These are phyloP conservation scores for Tetrao urogallus DNA, from an alignment of 2,113 vertebrate genomes.

Conservation along the genomic window DNA sequence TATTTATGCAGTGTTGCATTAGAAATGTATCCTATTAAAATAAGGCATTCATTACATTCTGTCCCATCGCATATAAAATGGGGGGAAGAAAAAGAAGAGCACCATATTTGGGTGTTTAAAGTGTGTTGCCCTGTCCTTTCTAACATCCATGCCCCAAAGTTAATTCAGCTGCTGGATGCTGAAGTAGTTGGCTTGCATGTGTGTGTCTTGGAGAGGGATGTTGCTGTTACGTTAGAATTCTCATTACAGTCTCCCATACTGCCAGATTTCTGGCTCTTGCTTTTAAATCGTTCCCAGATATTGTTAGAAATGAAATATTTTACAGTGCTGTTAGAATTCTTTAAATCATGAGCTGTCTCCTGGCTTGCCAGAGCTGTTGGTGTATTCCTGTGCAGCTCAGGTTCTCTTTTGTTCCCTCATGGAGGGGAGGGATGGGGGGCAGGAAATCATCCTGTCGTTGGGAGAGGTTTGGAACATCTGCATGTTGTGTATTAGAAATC, in stretches of 20 bases:
- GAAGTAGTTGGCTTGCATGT: not conserved
- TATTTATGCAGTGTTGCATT: not conserved
- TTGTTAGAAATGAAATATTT: conserved; percentile 38
- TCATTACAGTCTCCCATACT: not conserved
- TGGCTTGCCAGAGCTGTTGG: conserved; percentile 5
- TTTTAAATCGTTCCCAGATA: conserved; percentile 30
- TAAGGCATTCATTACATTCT: not conserved
- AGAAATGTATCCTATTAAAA: not conserved
- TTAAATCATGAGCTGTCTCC: conserved; percentile 5
- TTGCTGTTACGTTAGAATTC: not conserved
- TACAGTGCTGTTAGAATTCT: not conserved
- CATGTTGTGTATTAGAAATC: not conserved
- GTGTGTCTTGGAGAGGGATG: not conserved
- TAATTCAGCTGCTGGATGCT: not conserved
- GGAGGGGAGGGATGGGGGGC: no score
- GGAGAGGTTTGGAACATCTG: not conserved
- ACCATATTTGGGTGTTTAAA: not conserved
- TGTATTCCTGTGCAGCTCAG: not conserved
- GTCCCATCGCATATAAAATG: not conserved
- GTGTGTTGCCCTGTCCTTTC: not conserved
- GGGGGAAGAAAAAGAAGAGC: not conserved
- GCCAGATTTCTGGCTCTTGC: not conserved
- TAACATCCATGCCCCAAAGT: not conserved
- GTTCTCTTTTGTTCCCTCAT: not conserved
- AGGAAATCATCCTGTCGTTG: not conserved